Percentiles rank a stretch among this genome's conserved stretches.
phyloP scores from a whole-genome alignment of 2,888 invertebrate genomes.

The Orthosia gothica region DNA sequence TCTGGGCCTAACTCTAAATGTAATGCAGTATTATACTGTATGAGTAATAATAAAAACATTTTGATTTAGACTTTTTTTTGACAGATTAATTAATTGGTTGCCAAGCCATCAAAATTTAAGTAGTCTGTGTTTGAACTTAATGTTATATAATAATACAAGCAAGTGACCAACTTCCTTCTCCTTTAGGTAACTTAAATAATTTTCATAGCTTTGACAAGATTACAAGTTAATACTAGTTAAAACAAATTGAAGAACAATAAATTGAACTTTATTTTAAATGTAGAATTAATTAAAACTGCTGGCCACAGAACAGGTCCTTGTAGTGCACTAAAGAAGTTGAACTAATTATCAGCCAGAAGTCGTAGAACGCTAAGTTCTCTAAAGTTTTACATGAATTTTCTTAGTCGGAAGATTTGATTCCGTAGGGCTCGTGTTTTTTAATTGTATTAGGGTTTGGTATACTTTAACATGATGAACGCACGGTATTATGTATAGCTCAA shows the following conservation, averaged over 20 bases:
- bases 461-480: not conserved
- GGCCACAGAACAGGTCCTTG: slow-evolving; percentile 29
- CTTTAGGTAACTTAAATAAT: not conserved
- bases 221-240: not conserved
- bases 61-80: no score
- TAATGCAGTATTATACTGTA: no score
- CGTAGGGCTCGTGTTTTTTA: slow-evolving; percentile 2
- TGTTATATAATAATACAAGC: not conserved
- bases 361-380: slow-evolving; percentile 21
- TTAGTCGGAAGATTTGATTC: not conserved
- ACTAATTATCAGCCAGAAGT: slow-evolving; percentile 31
- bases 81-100: no score
- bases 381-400: slow-evolving; percentile 25
- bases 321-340: slow-evolving; percentile 39
- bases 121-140: no score
- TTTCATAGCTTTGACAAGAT: not conserved
- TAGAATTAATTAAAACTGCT: slow-evolving; percentile 18
- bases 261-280: slow-evolving; percentile 16
- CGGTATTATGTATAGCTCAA: not conserved
- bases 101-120: no score
- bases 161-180: not conserved
- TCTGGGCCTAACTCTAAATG: no score
- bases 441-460: not conserved
- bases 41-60: no score
- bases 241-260: not conserved